Evolutionary conservation across 2,888 invertebrate species (phyloP).

Genomic region (Cyrtodaria siliqua): DNA sequence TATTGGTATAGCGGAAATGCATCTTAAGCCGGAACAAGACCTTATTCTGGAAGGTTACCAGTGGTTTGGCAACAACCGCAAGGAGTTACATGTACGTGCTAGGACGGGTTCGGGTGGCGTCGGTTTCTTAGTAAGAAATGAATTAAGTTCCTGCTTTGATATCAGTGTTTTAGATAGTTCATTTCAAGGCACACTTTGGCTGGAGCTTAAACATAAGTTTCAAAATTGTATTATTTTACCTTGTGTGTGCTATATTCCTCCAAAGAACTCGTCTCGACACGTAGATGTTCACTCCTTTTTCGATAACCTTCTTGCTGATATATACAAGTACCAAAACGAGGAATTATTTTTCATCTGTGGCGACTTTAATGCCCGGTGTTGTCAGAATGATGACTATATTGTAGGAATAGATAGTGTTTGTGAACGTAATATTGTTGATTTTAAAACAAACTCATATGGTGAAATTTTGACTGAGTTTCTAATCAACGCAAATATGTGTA

Average conservation of each 20-base stretch:
- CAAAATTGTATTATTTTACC: too few relatives aligned
- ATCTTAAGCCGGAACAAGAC: neutral
- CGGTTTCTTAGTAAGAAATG: constrained; percentile 3
- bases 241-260: constrained; percentile 22
- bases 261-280: constrained; percentile 8
- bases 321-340: constrained; percentile 17
- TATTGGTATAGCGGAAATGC: constrained; percentile 38
- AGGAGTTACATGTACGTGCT: constrained; percentile 19
- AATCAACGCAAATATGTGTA: constrained; percentile 31
- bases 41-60: constrained; percentile 8
- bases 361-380: too few relatives aligned
- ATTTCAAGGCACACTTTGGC: too few relatives aligned
- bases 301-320: constrained; percentile 11
- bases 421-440: constrained; percentile 30
- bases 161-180: too few relatives aligned
- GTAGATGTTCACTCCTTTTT: constrained; percentile 7
- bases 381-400: constrained; percentile 11
- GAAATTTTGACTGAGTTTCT: constrained; percentile 30
- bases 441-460: constrained; percentile 30
- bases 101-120: constrained; percentile 31
- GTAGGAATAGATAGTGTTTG: constrained; percentile 10
- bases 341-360: constrained; percentile 12
- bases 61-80: constrained; percentile 38
- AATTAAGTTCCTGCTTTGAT: neutral
- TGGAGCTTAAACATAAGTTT: too few relatives aligned